Conservation (phyloP, 23 tunicate genomes). For the Clavelina lepadiformis region DNA sequence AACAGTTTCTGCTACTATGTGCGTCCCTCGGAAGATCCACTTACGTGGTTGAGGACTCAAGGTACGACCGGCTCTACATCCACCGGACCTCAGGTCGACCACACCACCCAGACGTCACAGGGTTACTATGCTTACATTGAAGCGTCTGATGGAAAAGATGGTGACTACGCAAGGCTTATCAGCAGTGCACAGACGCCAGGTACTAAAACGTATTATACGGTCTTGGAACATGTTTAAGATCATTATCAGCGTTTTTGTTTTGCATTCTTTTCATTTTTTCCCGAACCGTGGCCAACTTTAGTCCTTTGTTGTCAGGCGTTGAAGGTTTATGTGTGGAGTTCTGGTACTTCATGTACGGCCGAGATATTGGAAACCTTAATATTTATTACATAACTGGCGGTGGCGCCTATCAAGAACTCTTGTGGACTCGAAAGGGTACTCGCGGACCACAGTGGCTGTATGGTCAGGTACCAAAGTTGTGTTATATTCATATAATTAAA, state of each 20-base stretch:
- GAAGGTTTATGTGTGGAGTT: constrained; percentile 83
- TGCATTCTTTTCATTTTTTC: not conserved
- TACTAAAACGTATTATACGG: too few relatives aligned
- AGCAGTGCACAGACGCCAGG: constrained; percentile 75
- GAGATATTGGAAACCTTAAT: constrained; percentile 65
- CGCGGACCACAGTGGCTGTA: constrained; percentile 89
- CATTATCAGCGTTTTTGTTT: too few relatives aligned
- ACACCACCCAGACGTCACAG: constrained; percentile 49
- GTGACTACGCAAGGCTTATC: constrained; percentile 70
- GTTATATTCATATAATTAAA: too few relatives aligned
- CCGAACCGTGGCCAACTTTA: not conserved
- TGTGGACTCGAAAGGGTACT: constrained; percentile 79
- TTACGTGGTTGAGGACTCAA: constrained; percentile 56
- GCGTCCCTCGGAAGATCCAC: constrained; percentile 48
- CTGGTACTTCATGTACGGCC: constrained; percentile 95
- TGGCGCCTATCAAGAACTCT: constrained; percentile 41
- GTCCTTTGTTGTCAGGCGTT: constrained; percentile 7
- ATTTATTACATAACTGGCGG: constrained; percentile 65
- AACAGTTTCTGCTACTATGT: constrained; percentile 86
- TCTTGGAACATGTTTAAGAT: too few relatives aligned
- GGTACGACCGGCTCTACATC: constrained; percentile 76
- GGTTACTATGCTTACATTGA: constrained; percentile 85
- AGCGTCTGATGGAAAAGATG: constrained; percentile 30
- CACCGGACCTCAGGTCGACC: constrained; percentile 85
- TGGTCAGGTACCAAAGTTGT: constrained; percentile 58